Evolutionary conservation across 2,113 vertebrate species (phyloP).

Genomic region (Malurus elegans): DNA sequence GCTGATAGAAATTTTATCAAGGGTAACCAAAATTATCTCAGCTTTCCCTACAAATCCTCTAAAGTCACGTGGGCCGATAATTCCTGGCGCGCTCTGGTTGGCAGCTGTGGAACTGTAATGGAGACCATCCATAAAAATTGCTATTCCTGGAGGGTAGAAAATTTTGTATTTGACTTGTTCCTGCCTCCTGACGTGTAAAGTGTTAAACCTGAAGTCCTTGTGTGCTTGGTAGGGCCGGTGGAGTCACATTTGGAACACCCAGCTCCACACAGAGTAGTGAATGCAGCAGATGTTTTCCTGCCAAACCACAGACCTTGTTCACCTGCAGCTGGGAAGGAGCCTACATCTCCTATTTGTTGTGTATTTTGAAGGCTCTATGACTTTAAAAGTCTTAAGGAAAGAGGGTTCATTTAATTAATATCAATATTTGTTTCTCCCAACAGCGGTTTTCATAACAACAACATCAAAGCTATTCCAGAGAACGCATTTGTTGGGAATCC

Average conservation of each 20-base stretch:
- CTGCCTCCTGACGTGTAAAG: neutral
- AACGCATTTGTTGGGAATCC: constrained; percentile 93
- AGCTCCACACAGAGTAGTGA: neutral
- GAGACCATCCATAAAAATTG: neutral
- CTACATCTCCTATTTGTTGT: neutral
- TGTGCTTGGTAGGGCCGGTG: neutral
- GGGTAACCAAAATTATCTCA: neutral
- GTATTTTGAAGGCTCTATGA: neutral
- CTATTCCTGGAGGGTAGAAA: neutral
- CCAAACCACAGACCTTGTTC: neutral
- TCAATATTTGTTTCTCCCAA: constrained; percentile 42
- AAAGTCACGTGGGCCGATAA: neutral
- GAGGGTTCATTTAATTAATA: neutral
- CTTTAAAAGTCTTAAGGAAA: neutral
- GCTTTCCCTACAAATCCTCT: neutral
- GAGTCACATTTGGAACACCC: neutral
- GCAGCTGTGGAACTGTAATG: neutral
- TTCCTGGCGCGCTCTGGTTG: neutral
- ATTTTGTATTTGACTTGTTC: neutral
- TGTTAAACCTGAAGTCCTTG: neutral
- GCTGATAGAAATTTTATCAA: neutral
- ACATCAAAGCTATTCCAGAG: constrained; percentile 93
- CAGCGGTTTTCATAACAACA: constrained; percentile 96
- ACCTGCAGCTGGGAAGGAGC: neutral
- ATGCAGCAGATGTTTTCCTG: neutral